Base-by-base conservation (phyloP, 2,797 vertebrate genomes). In the Anableps anableps region DNA sequence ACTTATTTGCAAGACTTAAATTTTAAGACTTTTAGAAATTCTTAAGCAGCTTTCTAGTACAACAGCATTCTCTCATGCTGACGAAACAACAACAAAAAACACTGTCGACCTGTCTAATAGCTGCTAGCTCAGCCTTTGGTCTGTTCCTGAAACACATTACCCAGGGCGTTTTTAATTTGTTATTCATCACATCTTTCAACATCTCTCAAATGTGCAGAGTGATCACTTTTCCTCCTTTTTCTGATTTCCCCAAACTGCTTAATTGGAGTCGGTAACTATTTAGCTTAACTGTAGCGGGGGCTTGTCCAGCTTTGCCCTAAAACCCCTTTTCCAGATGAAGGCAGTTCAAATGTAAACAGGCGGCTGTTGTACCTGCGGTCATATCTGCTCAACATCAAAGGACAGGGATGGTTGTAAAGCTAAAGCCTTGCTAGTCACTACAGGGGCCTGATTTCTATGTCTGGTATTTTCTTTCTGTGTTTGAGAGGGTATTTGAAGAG, bases 401-500 rank as follows among this genome's bases (percentile, higher is more conserved):
- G 82, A 80, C 84, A 82, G 68, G 72, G 70, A 50, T 76, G 50
- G 80, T 86, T 80, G 62, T 81, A 77, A 78, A 86, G 83, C 89
- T 70, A n/a, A 83, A 84, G 78, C 84, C 71, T 80, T 64, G 53
- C 43, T 68, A 0, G 13, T 78, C 68, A 87, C 85, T 64, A 45
- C 53, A 10, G 87, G 90, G 84, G 26, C 79, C 9, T 0, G 0
- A 64, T 87, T 74, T 90, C 70, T 88, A 50, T 83, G 84, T 83
- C 83, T 88, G 84, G 86, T 92, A 78, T 89, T 91, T 78, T 83
- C 80, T 88, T 77, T 89, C 72, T 88, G 75, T 88, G 80, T 91
- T 85, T 87, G 83, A 81, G 80, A 91, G 92, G 90, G 84, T 85
- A 88, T 92, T 88, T 93, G 86, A 91, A 91, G 89, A 94, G 86